Conservation (phyloP, 2,888 invertebrate species). For the Drosophila neotestacea region DNA sequence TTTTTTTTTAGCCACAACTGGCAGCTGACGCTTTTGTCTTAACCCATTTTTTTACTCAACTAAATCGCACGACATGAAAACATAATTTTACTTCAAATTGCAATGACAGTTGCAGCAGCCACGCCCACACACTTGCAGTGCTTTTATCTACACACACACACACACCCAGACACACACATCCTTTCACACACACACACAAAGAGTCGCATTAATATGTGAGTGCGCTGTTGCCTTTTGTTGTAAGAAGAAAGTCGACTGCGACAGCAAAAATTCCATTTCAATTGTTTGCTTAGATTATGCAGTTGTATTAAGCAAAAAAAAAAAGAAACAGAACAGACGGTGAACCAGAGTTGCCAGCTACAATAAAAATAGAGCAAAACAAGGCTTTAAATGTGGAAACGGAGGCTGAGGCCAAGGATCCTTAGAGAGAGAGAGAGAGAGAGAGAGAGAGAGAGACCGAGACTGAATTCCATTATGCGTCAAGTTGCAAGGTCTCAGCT, state of each 20-base stretch:
- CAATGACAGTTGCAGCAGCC: constrained; percentile 73
- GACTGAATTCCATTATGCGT: constrained; percentile 37
- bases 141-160: constrained; percentile 38
- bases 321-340: constrained; percentile 11
- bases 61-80: constrained; percentile 78
- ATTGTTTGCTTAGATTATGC: constrained; percentile 83
- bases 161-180: constrained; percentile 17
- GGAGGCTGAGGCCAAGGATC: constrained; percentile 3
- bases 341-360: constrained; percentile 13
- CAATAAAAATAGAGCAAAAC: constrained; percentile 2
- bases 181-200: constrained; percentile 17
- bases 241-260: constrained; percentile 38
- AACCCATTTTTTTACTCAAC: constrained; percentile 56
- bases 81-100: constrained; percentile 80
- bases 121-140: constrained; percentile 60
- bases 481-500: constrained; percentile 34
- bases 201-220: constrained; percentile 43
- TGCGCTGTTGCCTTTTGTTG: constrained; percentile 59
- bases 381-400: constrained; percentile 27
- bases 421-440: not conserved
- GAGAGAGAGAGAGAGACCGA: not conserved
- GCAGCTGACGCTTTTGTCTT: constrained; percentile 59
- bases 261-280: constrained; percentile 79
- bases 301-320: constrained; percentile 72
- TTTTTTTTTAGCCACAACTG: constrained; percentile 22